Evolutionary conservation across 2,797 vertebrate species (phyloP).

Genomic region (Simalia tracyae): DNA sequence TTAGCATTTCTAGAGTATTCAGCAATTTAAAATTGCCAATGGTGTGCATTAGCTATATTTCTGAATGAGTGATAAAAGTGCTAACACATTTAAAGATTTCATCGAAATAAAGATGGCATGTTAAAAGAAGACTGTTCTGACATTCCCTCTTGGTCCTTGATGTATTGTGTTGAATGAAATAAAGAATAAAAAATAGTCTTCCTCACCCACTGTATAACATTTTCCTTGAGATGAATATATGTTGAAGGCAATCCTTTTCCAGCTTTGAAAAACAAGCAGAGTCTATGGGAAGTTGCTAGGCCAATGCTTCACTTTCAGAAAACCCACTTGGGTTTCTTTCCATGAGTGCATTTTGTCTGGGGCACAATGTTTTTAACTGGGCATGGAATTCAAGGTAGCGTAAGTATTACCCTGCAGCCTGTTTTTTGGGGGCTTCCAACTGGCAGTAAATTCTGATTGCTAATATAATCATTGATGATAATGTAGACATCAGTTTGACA

Average conservation of each 20-base stretch:
- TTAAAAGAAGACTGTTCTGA: background rate
- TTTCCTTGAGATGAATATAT: too few species aligned
- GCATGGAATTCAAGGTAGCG: background rate
- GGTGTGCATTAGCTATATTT: background rate
- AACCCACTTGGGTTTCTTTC: background rate
- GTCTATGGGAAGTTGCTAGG: too few species aligned
- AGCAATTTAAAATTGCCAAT: constrained; percentile 8
- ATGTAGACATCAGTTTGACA: background rate
- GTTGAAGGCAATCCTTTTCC: background rate
- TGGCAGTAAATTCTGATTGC: background rate
- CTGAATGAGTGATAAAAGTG: background rate
- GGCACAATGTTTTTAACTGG: too few species aligned
- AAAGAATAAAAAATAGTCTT: background rate
- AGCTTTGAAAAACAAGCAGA: background rate
- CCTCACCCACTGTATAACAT: too few species aligned
- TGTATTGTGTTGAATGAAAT: constrained; percentile 31
- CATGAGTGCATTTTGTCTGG: background rate
- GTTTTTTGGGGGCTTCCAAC: too few species aligned
- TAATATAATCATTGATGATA: background rate
- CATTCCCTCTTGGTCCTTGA: constrained; percentile 51
- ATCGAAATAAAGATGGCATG: background rate
- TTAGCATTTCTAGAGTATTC: background rate
- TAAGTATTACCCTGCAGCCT: background rate
- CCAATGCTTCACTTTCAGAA: too few species aligned
- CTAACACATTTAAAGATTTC: constrained; percentile 15